These are phyloP conservation scores for Anolis sagrei DNA, from an alignment of 2,113 vertebrate genomes.

Conservation along the genomic window DNA sequence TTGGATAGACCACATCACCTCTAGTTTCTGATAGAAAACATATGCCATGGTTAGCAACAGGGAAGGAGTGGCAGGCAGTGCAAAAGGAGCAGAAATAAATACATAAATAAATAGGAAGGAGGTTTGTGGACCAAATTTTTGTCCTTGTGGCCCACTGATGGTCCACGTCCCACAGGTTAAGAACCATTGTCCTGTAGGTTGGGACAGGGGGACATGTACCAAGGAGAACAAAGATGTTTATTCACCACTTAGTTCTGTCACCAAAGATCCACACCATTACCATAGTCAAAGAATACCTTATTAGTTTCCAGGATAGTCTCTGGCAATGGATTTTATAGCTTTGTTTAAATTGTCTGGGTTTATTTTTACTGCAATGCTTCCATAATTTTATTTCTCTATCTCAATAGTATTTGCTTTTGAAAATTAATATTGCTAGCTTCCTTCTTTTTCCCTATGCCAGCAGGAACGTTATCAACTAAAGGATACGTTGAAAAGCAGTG, in stretches of 20 bases:
- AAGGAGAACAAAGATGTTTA: neutral
- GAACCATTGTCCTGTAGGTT: too few species aligned
- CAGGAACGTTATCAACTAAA: neutral
- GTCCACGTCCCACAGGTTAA: too few species aligned
- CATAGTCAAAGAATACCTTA: neutral
- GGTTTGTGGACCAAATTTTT: too few species aligned
- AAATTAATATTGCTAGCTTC: too few species aligned
- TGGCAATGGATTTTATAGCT: neutral
- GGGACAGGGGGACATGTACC: neutral
- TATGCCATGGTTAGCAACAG: too few species aligned
- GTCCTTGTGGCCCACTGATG: too few species aligned
- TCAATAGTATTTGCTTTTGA: neutral
- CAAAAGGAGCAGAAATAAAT: too few species aligned
- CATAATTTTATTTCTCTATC: neutral
- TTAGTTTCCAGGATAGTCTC: neutral
- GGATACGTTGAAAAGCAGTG: neutral
- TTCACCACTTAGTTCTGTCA: neutral
- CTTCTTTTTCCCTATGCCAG: too few species aligned
- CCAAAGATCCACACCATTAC: neutral
- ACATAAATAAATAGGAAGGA: too few species aligned
- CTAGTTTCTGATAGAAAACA: too few species aligned
- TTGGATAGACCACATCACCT: too few species aligned
- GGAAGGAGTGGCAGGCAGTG: too few species aligned
- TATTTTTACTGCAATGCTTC: neutral
- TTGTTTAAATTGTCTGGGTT: neutral